Evolutionary conservation across 1,140 invertebrate genomes (phyloP), one percentile per base, ranked within the genome.

Genomic region (Hylaeus volcanicus): DNA sequence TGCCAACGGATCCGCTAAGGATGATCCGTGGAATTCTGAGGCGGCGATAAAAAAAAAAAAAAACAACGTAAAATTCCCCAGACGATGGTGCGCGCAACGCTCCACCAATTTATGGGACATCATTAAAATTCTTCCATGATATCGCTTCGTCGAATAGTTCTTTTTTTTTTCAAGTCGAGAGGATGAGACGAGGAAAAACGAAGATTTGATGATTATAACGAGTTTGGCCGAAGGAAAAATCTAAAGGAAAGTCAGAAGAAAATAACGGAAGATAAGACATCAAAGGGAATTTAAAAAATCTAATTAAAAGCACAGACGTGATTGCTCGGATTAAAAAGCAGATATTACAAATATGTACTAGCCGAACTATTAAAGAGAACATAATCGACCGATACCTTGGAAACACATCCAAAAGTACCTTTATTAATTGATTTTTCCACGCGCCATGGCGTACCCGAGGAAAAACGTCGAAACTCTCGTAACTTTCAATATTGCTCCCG

Each of bases 61-160:
- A 82, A 85, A 74, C 65, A 79, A 74, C 53, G 75, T 43, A 66
- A 75, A 79, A 82, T 79, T 72, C 75, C 41, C 53, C 55, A 15
- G 61, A 5, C 64, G 55, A 15, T 76, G 43, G 26, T 26, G 45
- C 8, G 8, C 64, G 65, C 39, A 37, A 14, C 14, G 15, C 43
- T n/a, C 26, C 15, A 39, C 39, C 41, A 55, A 76, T 76, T 68
- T 51, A 65, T 68, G 74, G 64, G 41, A 39, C n/a, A n/a, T 76
- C 74, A 15, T 76, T 76, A 76, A 76, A 76, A 76, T 76, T 65
- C 74, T 39, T 45, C 41, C 8, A 9, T 1, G 74, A 75, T 37
- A 48, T 68, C 61, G 48, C 15, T 9, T 45, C 58, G 26, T 37
- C 5, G 64, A 51, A 37, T 2, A 6, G 26, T 26, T 60, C 0